These are phyloP conservation scores for Malachius bipustulatus DNA, from an alignment of 2,888 invertebrate genomes.

Conservation along the genomic window DNA sequence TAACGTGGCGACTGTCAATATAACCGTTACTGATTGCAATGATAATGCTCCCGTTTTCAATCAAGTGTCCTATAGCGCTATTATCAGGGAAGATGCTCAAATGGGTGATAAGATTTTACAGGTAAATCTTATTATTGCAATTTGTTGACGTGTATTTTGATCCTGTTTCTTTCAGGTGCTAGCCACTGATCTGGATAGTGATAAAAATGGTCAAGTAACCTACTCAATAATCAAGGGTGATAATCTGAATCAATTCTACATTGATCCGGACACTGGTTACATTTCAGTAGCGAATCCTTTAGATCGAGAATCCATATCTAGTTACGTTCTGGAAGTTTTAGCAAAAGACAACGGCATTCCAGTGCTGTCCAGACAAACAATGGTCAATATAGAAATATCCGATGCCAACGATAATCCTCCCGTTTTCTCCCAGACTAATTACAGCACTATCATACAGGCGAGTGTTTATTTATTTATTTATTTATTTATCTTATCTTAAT, in stretches of 20 bases:
- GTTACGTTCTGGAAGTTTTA: conserved; percentile 66
- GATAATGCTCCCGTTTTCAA: conserved; percentile 78
- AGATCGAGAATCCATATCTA: conserved; percentile 71
- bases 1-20: conserved; percentile 76
- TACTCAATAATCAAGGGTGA: conserved; percentile 73
- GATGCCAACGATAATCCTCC: conserved; percentile 94
- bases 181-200: conserved; percentile 78
- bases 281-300: conserved; percentile 61
- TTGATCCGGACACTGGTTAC: conserved; percentile 67
- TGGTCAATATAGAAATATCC: conserved; percentile 66
- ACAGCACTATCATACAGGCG: conserved; percentile 62
- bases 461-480: conserved; percentile 12
- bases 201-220: conserved; percentile 63
- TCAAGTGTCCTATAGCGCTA: conserved; percentile 62
- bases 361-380: conserved; percentile 56
- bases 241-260: conserved; percentile 59
- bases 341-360: conserved; percentile 76
- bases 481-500: neutral
- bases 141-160: neutral
- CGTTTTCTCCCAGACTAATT: conserved; percentile 63
- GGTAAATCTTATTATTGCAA: conserved; percentile 36
- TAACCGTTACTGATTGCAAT: conserved; percentile 74
- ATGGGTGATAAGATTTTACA: conserved; percentile 61
- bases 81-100: conserved; percentile 67
- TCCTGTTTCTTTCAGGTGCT: conserved; percentile 39